Evolutionary conservation across 2,797 vertebrate genomes (phyloP), one percentile per base, ranked within the genome.

Genomic region (Rallus crepitans): DNA sequence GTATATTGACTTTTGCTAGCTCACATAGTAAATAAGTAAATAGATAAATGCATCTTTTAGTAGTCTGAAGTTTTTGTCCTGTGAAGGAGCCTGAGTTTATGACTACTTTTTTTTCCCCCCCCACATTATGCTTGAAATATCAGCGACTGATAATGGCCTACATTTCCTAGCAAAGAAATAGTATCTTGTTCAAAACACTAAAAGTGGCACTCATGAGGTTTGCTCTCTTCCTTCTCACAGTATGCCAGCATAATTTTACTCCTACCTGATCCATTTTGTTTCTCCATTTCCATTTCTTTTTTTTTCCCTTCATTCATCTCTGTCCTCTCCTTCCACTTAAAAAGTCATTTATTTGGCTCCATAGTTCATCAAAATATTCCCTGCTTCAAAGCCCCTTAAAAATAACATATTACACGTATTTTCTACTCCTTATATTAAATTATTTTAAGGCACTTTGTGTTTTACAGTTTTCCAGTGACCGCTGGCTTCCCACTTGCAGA

Each of bases 191-290:
- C 92, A 87, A 92, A 91, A 87, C 82, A 81, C 86, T 81, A 82
- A 93, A 89, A 96, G 59, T 79, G 73, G 87, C 76, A 86, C 92
- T 96, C 95, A 55, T 24, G 86, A 95, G 86, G 73, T 93, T 95
- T 95, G 69, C 71, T 94, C 85, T 96, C 84, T 77, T 93, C 84
- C 71, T 95, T 87, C 87, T 91, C 88, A 87, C 78, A 87, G 79
- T 53, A 80, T 23, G 82, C 77, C 91, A 96, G 50, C 77, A 45
- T 60, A 77, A 92, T 95, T 97, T 96, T 78, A 82, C 76, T 93
- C 72, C 64, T 57, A 87, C 17, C 57, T 60, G 33, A 60, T 94
- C 70, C 63, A 92, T 79, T 95, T 89, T 61, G 70, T 81, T 94
- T 95, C 79, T 87, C 70, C 56, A 75, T 45, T 82, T 80, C 52